These are phyloP conservation scores for Branchipolynoe longqiensis DNA, from an alignment of 2,888 invertebrate species.

Conservation along the genomic window DNA sequence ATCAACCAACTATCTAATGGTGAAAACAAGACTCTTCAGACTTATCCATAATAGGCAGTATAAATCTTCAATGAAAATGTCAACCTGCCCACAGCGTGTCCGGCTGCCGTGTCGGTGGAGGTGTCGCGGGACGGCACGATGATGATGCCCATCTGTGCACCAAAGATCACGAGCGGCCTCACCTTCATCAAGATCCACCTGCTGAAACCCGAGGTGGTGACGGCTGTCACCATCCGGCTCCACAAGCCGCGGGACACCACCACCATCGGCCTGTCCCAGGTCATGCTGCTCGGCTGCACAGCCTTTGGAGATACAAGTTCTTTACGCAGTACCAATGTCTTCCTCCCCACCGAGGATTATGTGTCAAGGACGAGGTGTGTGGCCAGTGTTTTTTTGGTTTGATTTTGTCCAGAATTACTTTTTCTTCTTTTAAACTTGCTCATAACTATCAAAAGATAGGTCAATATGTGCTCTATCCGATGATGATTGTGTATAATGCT, in stretches of 20 bases:
- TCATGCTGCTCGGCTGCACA: slow-evolving; percentile 91
- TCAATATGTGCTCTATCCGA: no score
- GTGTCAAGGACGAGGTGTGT: slow-evolving; percentile 79
- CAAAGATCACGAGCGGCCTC: slow-evolving; percentile 90
- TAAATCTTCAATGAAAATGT: no score
- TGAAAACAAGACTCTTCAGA: no score
- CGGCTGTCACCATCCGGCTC: slow-evolving; percentile 89
- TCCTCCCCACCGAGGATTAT: slow-evolving; percentile 78
- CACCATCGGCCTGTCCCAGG: slow-evolving; percentile 93
- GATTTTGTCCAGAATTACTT: neutral
- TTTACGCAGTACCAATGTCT: slow-evolving; percentile 69
- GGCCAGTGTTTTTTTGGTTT: neutral
- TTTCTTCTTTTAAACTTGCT: no score
- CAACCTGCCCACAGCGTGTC: slow-evolving; percentile 88
- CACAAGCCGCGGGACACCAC: slow-evolving; percentile 94
- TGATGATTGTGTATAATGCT: no score
- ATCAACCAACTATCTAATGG: no score
- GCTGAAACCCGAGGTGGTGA: slow-evolving; percentile 91
- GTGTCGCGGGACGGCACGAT: slow-evolving; percentile 90
- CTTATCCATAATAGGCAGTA: no score
- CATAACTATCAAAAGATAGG: no score
- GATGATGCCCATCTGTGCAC: slow-evolving; percentile 91
- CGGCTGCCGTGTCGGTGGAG: slow-evolving; percentile 91
- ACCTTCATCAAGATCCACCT: slow-evolving; percentile 92
- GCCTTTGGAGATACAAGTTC: slow-evolving; percentile 86